Evolutionary conservation across 2,797 vertebrate species (phyloP).

Genomic region (Caiman crocodilus): DNA sequence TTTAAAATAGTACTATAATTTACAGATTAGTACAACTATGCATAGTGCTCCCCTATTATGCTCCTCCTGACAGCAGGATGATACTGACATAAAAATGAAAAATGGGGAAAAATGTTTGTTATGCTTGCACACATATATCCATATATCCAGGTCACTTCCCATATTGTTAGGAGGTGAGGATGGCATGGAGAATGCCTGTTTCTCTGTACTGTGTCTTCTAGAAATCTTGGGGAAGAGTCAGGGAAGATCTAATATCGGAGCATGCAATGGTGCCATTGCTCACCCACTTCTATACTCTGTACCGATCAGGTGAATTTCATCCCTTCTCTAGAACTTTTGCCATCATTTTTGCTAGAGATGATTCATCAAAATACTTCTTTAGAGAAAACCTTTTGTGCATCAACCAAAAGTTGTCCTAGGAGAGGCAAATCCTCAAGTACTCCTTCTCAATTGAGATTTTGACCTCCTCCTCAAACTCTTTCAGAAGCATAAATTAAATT

Average conservation of each 20-base stretch:
- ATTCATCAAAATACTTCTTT: background rate
- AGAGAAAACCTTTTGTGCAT: background rate
- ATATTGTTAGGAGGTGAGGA: background rate
- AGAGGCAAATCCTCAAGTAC: background rate
- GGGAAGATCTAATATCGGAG: background rate
- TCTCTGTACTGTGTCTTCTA: background rate
- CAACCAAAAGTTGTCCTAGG: background rate
- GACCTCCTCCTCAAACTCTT: background rate
- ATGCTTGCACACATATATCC: background rate
- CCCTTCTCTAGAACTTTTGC: background rate
- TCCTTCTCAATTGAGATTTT: background rate
- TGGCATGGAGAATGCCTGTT: background rate
- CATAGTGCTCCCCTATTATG: constrained; percentile 73
- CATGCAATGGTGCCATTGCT: background rate
- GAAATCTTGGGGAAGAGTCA: background rate
- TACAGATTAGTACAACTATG: background rate
- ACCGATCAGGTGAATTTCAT: background rate
- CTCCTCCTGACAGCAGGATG: constrained; percentile 52
- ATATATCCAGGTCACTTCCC: background rate
- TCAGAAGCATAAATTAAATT: accelerated
- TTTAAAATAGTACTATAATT: constrained; percentile 72
- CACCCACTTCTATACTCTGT: background rate
- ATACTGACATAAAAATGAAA: constrained; percentile 60
- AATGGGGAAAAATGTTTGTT: constrained; percentile 8
- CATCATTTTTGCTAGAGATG: background rate